Conservation (phyloP, 2,113 vertebrate genomes). For the Fregetta grallaria region DNA sequence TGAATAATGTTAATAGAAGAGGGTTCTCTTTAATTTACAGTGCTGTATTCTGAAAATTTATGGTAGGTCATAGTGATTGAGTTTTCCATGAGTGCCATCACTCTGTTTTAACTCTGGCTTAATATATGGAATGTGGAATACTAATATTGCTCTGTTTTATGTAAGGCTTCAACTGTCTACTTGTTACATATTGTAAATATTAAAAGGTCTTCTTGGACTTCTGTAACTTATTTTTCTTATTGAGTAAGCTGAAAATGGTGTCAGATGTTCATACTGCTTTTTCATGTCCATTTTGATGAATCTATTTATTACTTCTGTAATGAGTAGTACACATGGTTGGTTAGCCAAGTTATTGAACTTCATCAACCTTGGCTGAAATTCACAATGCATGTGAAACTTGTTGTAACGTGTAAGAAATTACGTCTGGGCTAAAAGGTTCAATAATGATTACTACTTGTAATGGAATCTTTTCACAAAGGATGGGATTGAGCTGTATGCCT, state of each 20-base stretch:
- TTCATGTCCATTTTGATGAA: constrained; percentile 86
- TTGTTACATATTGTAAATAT: not conserved
- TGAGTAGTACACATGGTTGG: constrained; percentile 88
- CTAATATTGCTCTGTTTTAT: not conserved
- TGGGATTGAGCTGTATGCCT: constrained; percentile 19
- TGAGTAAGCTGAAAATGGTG: constrained; percentile 67
- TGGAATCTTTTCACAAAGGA: constrained; percentile 65
- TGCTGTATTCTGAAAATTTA: not conserved
- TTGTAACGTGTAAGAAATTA: constrained; percentile 86
- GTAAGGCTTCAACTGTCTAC: not conserved
- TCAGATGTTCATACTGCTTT: constrained; percentile 75
- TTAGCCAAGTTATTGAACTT: constrained; percentile 96
- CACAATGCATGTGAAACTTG: constrained; percentile 81
- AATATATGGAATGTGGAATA: not conserved
- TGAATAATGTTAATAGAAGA: not conserved
- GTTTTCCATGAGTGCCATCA: not conserved
- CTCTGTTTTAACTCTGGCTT: not conserved
- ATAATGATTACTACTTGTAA: constrained; percentile 84
- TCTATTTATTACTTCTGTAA: constrained; percentile 91
- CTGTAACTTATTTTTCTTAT: constrained; percentile 56
- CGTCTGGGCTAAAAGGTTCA: constrained; percentile 83
- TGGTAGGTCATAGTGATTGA: not conserved
- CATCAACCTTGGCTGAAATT: constrained; percentile 90
- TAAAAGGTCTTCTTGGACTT: not conserved
- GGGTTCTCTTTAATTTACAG: not conserved